phyloP scores from a whole-genome alignment of 2,113 vertebrate species.

The Ibidorhyncha struthersii region DNA sequence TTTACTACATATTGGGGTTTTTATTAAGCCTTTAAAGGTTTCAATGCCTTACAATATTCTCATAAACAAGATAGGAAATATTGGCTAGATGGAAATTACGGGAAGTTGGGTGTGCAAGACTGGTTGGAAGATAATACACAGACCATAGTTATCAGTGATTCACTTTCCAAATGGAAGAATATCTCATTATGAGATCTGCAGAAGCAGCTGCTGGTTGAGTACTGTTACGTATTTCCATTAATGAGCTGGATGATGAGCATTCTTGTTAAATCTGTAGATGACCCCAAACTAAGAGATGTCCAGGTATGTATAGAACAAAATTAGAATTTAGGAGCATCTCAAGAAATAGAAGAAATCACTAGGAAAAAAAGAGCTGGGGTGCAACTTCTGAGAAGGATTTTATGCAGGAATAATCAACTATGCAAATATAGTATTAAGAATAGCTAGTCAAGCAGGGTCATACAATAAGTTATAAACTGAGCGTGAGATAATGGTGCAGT shows the following conservation, averaged over 20 bases:
- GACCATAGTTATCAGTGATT: background rate
- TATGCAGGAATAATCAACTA: background rate
- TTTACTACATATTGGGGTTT: background rate
- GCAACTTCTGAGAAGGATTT: background rate
- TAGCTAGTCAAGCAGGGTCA: background rate
- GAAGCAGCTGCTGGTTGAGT: background rate
- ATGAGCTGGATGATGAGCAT: slow-evolving; percentile 13
- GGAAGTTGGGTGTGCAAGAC: background rate
- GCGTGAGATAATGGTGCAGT: background rate
- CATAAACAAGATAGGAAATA: background rate
- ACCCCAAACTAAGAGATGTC: background rate
- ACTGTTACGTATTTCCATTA: background rate
- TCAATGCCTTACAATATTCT: background rate
- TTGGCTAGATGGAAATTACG: background rate
- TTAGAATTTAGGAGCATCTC: background rate
- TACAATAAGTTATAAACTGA: background rate
- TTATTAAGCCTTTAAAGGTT: background rate
- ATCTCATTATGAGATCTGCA: background rate
- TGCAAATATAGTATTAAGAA: background rate
- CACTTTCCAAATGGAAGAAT: background rate
- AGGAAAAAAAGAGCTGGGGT: background rate
- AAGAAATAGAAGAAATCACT: background rate
- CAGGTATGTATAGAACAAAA: background rate
- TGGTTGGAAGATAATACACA: background rate
- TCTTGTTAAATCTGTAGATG: slow-evolving; percentile 12